phyloP scores from a whole-genome alignment of 2,797 vertebrate genomes.

The Crocodylus rhombifer region DNA sequence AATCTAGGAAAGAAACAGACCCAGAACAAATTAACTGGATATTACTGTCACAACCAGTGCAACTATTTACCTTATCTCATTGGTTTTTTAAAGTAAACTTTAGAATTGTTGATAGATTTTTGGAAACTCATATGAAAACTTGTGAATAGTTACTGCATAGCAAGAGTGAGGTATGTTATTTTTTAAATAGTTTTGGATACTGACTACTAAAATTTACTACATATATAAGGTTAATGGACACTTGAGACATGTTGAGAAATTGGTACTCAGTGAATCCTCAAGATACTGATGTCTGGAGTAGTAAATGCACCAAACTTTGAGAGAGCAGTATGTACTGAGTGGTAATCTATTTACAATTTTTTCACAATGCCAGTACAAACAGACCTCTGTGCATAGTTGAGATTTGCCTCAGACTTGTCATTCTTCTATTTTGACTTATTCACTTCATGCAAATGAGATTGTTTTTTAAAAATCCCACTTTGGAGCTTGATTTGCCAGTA shows the following conservation, averaged over 20 bases:
- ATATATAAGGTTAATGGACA: background rate
- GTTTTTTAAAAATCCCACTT: background rate
- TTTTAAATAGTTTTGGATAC: background rate
- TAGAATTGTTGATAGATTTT: background rate
- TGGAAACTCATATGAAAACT: too few species aligned
- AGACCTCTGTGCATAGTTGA: background rate
- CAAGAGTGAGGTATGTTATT: background rate
- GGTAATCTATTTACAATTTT: background rate
- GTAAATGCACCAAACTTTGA: background rate
- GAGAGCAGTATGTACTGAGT: background rate
- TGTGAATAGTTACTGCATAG: background rate
- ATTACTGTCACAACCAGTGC: background rate
- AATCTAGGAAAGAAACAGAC: conserved; percentile 13
- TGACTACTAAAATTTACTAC: background rate
- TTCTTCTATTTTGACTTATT: background rate
- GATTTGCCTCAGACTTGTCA: background rate
- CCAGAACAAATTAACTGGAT: background rate
- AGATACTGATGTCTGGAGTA: background rate
- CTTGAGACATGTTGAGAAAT: background rate
- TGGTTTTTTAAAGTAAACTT: background rate
- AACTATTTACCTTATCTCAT: background rate
- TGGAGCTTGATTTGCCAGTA: background rate
- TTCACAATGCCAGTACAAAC: background rate
- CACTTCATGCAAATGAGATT: background rate
- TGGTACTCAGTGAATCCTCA: background rate